phyloP scores from a whole-genome alignment of 2,888 invertebrate genomes.

The Hemistola chrysoprasaria region DNA sequence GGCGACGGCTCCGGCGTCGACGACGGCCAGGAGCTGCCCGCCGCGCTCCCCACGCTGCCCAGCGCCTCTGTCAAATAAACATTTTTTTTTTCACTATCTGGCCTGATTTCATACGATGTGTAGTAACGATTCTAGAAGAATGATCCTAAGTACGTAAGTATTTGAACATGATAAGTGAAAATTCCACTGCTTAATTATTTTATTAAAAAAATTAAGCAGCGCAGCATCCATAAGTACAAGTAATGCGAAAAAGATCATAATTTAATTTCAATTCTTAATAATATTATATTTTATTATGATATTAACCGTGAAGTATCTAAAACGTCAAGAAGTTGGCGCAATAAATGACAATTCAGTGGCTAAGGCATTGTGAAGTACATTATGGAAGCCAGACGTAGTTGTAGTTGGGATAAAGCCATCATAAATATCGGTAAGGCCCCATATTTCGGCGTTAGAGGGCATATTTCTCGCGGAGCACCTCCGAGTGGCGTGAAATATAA shows the following conservation, averaged over 20 bases:
- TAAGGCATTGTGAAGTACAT: conserved; percentile 57
- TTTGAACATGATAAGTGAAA: no score
- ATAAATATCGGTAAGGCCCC: conserved; percentile 73
- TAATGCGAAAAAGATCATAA: no score
- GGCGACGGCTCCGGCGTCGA: conserved; percentile 84
- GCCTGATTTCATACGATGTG: no score
- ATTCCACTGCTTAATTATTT: no score
- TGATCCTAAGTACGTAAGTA: no score
- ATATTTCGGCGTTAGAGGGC: conserved; percentile 73
- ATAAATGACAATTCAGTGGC: conserved; percentile 45
- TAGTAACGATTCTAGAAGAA: no score
- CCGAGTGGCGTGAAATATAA: conserved; percentile 78
- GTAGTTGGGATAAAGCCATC: conserved; percentile 59
- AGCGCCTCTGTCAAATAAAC: conserved; percentile 79
- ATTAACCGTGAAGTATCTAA: no score
- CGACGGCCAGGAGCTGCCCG: conserved; percentile 86
- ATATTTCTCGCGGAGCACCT: conserved; percentile 69
- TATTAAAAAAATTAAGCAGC: no score
- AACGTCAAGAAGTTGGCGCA: conserved; percentile 34
- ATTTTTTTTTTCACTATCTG: no score
- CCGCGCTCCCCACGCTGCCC: conserved; percentile 85
- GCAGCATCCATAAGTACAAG: no score
- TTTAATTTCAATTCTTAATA: no score
- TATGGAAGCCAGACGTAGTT: conserved; percentile 50
- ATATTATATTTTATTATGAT: conserved; percentile 4